Base-by-base conservation (phyloP, 2,797 vertebrate species). In the Amniataba percoides region DNA sequence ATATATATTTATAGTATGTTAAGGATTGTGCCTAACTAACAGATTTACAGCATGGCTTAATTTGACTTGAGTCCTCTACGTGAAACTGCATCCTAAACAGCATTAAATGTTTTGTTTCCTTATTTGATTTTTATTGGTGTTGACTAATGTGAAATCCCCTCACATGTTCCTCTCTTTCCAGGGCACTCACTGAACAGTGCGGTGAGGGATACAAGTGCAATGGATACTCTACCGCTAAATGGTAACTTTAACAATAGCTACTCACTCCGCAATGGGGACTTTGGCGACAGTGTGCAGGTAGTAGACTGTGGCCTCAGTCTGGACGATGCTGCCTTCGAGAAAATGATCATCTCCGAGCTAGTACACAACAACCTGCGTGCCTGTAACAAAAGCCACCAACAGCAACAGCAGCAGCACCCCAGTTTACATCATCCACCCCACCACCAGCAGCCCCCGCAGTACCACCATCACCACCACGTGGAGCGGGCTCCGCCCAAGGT, bases 171-270 rank as follows among this genome's bases (percentile, higher is more conserved):
- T 95, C 93, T 94, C 91, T 19, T 97, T 96, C 39, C 96, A 99
- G 98, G 98, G 97, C 97, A 98, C 96, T 97, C 98, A 96, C 96
- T 99, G 97, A 99, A 96, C 97, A 98, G 95, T 95, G 97, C 95
- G 95, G 92, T 94, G 94, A 98, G 97, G 97, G 98, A 99, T 95
- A 97, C 97, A 96, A 99, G 97, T 97, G 97, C 98, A 96, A 99
- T 99, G 97, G 98, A 99, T 97, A 99, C 98, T 95, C 98, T 99
- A 97, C 98, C 98, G 96, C 98, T 99, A 97, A 99, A 99, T 97
- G 98, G 98, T 97, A 99, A 99, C 94, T 99, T 99, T 95, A 99
- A 99, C 94, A 99, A 99, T 94, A 99, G 98, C 96, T 99, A 99
- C 95, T 99, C 98, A 40, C 94, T 99, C 92, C 97, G 97, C 90